These are phyloP conservation scores for Polyommatus iphigenia DNA, from an alignment of 2,888 invertebrate genomes.

Conservation along the genomic window DNA sequence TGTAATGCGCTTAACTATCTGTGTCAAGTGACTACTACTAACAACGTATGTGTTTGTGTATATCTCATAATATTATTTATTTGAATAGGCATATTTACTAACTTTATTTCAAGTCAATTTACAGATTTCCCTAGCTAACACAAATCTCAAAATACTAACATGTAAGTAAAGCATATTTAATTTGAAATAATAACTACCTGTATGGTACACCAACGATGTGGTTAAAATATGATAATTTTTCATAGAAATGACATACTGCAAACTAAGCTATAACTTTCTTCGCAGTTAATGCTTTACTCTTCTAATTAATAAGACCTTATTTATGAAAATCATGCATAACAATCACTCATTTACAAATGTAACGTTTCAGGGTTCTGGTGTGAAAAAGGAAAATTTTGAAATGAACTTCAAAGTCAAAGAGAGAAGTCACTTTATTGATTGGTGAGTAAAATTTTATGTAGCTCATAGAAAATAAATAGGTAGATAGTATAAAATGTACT, in stretches of 20 bases:
- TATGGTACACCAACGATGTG: too few species aligned
- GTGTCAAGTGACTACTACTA: neutral
- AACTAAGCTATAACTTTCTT: too few species aligned
- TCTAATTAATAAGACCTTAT: neutral
- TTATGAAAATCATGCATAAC: neutral
- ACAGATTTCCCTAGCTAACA: constrained; percentile 24
- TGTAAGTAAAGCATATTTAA: neutral
- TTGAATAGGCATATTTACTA: neutral
- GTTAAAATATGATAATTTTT: too few species aligned
- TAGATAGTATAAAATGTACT: too few species aligned
- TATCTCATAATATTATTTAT: too few species aligned
- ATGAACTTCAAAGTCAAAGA: neutral
- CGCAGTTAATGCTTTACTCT: neutral
- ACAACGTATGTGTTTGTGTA: neutral
- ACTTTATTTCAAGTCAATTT: constrained; percentile 15
- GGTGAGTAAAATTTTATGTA: neutral
- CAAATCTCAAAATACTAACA: neutral
- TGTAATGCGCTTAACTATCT: neutral
- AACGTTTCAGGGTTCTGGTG: neutral
- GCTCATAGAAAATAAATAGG: too few species aligned
- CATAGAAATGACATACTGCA: too few species aligned
- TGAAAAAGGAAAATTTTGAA: neutral
- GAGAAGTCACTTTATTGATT: neutral
- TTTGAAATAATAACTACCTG: neutral
- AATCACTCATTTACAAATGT: neutral